A percentile compares a stretch with the other conserved stretches of the same genome.
These are phyloP conservation scores for Synanthedon formicaeformis DNA, from an alignment of 2,888 invertebrate species.

Conservation along the genomic window DNA sequence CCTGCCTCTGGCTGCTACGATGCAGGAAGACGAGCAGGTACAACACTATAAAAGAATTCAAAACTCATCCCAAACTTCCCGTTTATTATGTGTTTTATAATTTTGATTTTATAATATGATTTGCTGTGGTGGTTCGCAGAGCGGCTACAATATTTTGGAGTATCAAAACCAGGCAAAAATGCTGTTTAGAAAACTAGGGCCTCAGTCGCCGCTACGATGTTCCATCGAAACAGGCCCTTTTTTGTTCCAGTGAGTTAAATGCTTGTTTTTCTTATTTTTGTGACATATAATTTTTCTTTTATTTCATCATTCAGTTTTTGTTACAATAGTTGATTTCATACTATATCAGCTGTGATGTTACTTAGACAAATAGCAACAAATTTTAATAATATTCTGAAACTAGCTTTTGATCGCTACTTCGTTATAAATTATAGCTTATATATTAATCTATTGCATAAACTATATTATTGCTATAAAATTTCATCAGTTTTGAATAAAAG, in stretches of 20 bases:
- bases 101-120: conserved; percentile 27
- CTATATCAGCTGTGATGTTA: neutral
- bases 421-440: no score
- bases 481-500: no score
- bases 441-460: no score
- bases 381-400: no score
- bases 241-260: conserved; percentile 92
- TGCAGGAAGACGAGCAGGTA: conserved; percentile 99
- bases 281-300: conserved; percentile 11
- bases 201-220: conserved; percentile 90
- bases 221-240: conserved; percentile 97
- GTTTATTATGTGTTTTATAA: conserved; percentile 1
- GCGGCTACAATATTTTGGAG: conserved; percentile 93
- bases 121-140: conserved; percentile 74
- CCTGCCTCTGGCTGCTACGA: conserved; percentile 93
- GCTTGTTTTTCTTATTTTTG: conserved; percentile 32
- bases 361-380: no score
- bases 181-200: conserved; percentile 93
- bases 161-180: conserved; percentile 99
- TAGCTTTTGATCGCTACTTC: no score
- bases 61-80: neutral
- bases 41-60: neutral
- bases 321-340: no score
- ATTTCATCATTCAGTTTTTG: conserved; percentile 8
- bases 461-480: no score